These are phyloP conservation scores for Harlomillsia oculata DNA, from an alignment of 1,140 invertebrate genomes.

Conservation along the genomic window DNA sequence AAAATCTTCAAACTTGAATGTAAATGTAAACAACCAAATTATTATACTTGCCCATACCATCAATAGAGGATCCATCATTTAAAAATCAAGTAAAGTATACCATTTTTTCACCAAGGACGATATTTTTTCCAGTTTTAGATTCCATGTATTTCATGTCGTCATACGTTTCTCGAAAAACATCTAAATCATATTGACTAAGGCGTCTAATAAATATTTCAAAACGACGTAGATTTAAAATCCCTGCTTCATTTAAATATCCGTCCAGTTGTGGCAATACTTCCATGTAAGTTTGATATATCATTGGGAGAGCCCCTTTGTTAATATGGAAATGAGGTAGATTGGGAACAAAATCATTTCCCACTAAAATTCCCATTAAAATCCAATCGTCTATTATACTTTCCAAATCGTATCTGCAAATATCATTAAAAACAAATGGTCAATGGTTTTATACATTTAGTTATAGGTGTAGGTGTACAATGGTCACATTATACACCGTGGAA, in stretches of 20 bases:
- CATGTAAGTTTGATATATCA: slow-evolving; percentile 82
- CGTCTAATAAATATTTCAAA: slow-evolving; percentile 80
- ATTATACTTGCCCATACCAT: neutral
- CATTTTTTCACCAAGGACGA: slow-evolving; percentile 33
- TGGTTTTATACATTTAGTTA: neutral
- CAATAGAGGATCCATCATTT: neutral
- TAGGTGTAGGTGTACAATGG: neutral
- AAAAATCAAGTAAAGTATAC: slow-evolving; percentile 2
- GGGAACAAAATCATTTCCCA: slow-evolving; percentile 96
- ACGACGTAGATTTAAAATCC: slow-evolving; percentile 67
- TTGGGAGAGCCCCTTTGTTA: slow-evolving; percentile 70
- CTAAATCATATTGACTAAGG: slow-evolving; percentile 65
- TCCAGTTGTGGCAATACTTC: slow-evolving; percentile 71
- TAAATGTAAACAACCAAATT: neutral
- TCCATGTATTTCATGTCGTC: slow-evolving; percentile 80
- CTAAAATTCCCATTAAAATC: slow-evolving; percentile 84
- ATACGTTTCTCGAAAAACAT: slow-evolving; percentile 72
- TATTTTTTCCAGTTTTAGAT: slow-evolving; percentile 53
- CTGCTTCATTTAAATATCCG: slow-evolving; percentile 87
- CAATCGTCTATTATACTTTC: slow-evolving; percentile 35
- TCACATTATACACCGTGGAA: neutral
- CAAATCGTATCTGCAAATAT: slow-evolving; percentile 23
- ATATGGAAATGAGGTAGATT: slow-evolving; percentile 90
- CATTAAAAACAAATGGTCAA: neutral
- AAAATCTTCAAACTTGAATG: slow-evolving; percentile 46